phyloP scores from a whole-genome alignment of 2,888 invertebrate genomes.

The Meghimatium bilineatum region DNA sequence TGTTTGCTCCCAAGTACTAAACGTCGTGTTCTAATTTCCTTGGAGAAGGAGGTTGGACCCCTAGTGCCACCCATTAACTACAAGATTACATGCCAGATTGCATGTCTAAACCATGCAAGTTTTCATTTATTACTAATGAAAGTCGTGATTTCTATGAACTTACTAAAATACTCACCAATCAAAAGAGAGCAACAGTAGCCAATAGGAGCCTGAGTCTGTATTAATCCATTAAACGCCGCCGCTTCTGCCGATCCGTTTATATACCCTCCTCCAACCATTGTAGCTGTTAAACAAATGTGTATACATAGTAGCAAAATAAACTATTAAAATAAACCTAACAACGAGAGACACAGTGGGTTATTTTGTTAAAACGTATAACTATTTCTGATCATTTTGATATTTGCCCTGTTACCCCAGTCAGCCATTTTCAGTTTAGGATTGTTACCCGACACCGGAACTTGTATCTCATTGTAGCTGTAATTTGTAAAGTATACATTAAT shows the following conservation, averaged over 20 bases:
- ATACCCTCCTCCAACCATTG: conserved; percentile 54
- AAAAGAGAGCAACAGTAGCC: conserved; percentile 45
- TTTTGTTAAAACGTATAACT: not conserved
- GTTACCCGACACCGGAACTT: not conserved
- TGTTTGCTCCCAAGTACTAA: too few species aligned
- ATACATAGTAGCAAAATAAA: too few species aligned
- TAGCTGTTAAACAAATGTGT: conserved; percentile 44
- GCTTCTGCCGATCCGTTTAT: conserved; percentile 54
- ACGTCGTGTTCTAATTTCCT: too few species aligned
- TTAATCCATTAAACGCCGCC: conserved; percentile 36
- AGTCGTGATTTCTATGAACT: too few species aligned
- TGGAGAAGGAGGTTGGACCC: too few species aligned
- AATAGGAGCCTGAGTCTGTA: conserved; percentile 53
- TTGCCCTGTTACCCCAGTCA: not conserved
- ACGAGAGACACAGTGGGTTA: not conserved
- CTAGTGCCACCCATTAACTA: too few species aligned
- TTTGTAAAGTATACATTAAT: too few species aligned
- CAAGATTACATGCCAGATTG: too few species aligned
- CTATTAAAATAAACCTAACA: conserved; percentile 23
- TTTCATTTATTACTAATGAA: too few species aligned
- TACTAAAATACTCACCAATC: conserved; percentile 50
- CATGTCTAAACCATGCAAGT: too few species aligned
- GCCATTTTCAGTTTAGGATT: not conserved
- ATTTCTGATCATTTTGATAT: not conserved
- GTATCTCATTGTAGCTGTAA: not conserved